A percentile compares a stretch with the other conserved stretches of the same genome.
These are phyloP conservation scores for Amphiduros pacificus DNA, from an alignment of 2,888 invertebrate species.

Conservation along the genomic window DNA sequence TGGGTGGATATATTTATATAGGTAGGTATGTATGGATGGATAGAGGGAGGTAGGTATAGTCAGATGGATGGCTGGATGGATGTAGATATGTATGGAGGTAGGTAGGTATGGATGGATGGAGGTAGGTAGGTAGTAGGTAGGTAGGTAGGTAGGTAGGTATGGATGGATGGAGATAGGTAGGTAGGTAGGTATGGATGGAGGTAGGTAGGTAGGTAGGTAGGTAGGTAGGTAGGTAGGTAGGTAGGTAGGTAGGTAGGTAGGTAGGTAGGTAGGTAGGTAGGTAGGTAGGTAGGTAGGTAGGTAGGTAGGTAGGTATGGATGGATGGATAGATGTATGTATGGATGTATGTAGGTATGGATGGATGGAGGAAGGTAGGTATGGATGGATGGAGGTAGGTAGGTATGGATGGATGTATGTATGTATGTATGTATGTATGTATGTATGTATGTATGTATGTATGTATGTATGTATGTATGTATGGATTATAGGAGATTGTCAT, in stretches of 20 bases:
- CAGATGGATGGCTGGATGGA: too few relatives aligned
- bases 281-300: slow-evolving; percentile 4
- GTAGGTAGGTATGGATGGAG: not conserved
- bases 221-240: not conserved
- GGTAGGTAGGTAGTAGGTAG: not conserved
- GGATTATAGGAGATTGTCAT: too few relatives aligned
- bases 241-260: slow-evolving; percentile 1
- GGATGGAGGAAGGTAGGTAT: not conserved
- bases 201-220: not conserved
- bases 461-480: too few relatives aligned
- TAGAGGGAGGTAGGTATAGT: too few relatives aligned
- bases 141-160: not conserved
- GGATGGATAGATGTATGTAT: not conserved
- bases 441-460: too few relatives aligned
- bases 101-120: not conserved
- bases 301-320: slow-evolving; percentile 6
- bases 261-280: slow-evolving; percentile 5
- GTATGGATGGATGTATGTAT: not conserved
- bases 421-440: too few relatives aligned
- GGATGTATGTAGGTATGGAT: slow-evolving; percentile 1
- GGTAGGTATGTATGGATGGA: too few relatives aligned
- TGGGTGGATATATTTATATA: too few relatives aligned
- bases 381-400: slow-evolving; percentile 1
- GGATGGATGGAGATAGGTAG: not conserved
- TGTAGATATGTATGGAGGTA: not conserved